Base-by-base conservation (phyloP, 2,888 invertebrate species). In the Ischnura elegans region DNA sequence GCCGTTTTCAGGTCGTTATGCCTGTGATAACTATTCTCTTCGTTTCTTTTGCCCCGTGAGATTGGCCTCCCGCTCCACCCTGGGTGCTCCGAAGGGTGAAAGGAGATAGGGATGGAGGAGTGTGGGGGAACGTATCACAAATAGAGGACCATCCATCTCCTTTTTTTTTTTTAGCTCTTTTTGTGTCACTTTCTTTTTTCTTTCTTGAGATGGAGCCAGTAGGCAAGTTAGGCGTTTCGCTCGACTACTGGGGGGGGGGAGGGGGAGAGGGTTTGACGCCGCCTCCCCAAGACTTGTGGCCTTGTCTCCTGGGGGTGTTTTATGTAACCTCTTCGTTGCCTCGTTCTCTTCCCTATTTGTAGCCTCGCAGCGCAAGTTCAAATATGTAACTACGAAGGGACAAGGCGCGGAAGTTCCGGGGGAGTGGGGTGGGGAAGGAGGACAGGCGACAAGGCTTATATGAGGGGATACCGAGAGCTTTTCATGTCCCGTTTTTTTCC, bases 171-270 rank as follows among this genome's bases (percentile, higher is more conserved):
- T 25, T 45, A 2, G 5, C 10, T n/a, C 43, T 85, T n/a, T n/a
- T n/a, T n/a, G n/a, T n/a, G n/a, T n/a, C n/a, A 36, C 5, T 61
- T n/a, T 61, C 36, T 13, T 76, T 36, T 76, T 76, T 46, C 36
- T 86, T 86, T 86, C 36, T 86, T 86, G 86, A 86, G 45, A 25
- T 45, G 45, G 46, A 86, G 86, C 86, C 86, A 86, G 86, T 76
- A 76, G 76, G 76, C 36, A 36, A 42, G 45, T 29, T 46, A n/a
- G n/a, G 86, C 21, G 86, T 46, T 21, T 45, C 86, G 45, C 43
- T 46, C 16, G 86, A 25, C 25, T 43, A 43, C 43, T 21, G 43
- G 0, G 42, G 43, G 43, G 8, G n/a, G n/a, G n/a, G n/a, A n/a
- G n/a, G n/a, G n/a, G n/a, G n/a, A n/a, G n/a, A n/a, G n/a, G n/a